Base-by-base conservation (phyloP, 1,140 invertebrate genomes). In the Anastrepha obliqua region DNA sequence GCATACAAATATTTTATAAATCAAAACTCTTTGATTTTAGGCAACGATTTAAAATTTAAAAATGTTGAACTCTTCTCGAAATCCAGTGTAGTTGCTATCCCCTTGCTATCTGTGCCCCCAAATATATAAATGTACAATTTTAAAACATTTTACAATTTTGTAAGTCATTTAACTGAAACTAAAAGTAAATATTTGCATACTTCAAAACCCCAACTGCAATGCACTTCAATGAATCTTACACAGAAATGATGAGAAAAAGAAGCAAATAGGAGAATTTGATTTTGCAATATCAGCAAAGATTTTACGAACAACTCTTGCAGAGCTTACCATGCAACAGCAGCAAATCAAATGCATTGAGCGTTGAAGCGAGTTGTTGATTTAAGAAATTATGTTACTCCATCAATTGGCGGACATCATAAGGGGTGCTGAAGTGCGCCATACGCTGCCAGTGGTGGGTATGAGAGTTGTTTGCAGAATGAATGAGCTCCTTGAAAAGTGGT, bases 331-430 rank as follows among this genome's bases (percentile, higher is more conserved):
- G 47, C 74, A 81, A 8, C 44, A 29, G n/a, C 74, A 81, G 44
- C 74, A 55, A 81, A 81, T 11, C n/a, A 81, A 81, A 81, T 81
- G 74, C 74, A 47, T 81, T 51, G 47, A 55, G 74, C 47, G 47
- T 81, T 81, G 74, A 81, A 81, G 74, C 74, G 47, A 47, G 44
- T 81, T 81, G 74, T 81, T 81, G 74, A 81, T 81, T 81, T 20
- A 81, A 81, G 47, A 81, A 81, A 81, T 81, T 81, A 81, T 81
- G 74, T 47, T 51, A 55, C 74, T 81, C 74, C 74, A 81, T 81
- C 44, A 81, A 81, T 55, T 20, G 47, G 47, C 17, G 42, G 17
- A 42, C 8, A 20, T 8, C 44, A 47, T 17, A 58, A n/a, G 55
- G 55, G 74, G 39, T 74, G 15, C 17, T 13, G 4, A 74, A 47